A percentile compares a stretch with the other conserved stretches of the same genome.
Evolutionary conservation across 2,888 invertebrate genomes (phyloP).

Genomic region (Rhimphoctona megacephalus): DNA sequence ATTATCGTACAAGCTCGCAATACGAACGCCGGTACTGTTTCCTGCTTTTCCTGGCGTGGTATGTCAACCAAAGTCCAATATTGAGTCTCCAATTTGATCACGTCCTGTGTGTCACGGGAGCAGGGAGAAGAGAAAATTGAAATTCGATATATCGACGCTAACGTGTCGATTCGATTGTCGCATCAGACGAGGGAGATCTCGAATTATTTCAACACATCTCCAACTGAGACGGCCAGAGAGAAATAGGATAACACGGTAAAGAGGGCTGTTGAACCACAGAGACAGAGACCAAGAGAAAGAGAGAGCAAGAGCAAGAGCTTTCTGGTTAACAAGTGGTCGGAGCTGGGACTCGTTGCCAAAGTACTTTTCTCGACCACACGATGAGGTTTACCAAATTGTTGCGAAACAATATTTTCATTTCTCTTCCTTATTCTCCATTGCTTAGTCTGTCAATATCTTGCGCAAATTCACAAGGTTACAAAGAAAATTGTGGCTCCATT

Average conservation of each 20-base stretch:
- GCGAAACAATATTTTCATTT: slow-evolving; percentile 44
- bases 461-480: neutral
- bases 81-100: slow-evolving; percentile 95
- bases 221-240: slow-evolving; percentile 26
- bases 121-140: slow-evolving; percentile 58
- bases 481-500: neutral
- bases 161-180: slow-evolving; percentile 62
- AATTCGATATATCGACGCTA: slow-evolving; percentile 65
- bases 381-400: slow-evolving; percentile 54
- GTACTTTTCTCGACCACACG: slow-evolving; percentile 40
- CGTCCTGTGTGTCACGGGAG: slow-evolving; percentile 88
- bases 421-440: neutral
- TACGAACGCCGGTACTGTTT: slow-evolving; percentile 96
- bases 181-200: slow-evolving; percentile 17
- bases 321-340: slow-evolving; percentile 69
- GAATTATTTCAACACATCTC: slow-evolving; percentile 62
- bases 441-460: slow-evolving; percentile 9
- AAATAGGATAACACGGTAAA: slow-evolving; percentile 34
- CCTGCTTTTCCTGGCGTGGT: slow-evolving; percentile 96
- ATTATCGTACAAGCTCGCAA: slow-evolving; percentile 95
- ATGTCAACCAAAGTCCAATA: slow-evolving; percentile 98
- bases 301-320: slow-evolving; percentile 31
- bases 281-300: neutral
- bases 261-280: slow-evolving; percentile 24
- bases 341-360: slow-evolving; percentile 60